phyloP scores from a whole-genome alignment of 2,797 vertebrate species.

The Amblyopsis hoosieri region DNA sequence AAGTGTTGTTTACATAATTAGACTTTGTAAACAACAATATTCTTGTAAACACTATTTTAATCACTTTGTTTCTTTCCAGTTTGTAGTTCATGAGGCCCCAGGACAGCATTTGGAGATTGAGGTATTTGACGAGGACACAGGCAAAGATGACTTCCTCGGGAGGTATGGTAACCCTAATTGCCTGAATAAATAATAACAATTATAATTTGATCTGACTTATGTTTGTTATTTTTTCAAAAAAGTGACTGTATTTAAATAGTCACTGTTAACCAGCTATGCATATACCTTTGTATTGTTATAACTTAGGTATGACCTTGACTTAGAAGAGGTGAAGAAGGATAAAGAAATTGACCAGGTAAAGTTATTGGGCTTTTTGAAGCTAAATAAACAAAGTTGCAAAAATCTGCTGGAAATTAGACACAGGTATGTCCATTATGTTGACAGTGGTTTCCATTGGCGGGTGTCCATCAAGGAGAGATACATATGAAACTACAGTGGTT shows the following conservation, averaged over 20 bases:
- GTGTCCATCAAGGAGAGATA: conserved; percentile 77
- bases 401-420: too few species aligned
- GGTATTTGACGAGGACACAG: conserved; percentile 90
- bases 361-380: neutral
- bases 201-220: too few species aligned
- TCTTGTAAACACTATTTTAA: too few species aligned
- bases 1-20: too few species aligned
- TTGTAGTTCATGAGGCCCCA: conserved; percentile 92
- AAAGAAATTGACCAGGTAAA: conserved; percentile 88
- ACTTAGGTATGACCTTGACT: conserved; percentile 84
- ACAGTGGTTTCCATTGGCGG: conserved; percentile 89
- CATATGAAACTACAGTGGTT: conserved; percentile 91
- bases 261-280: too few species aligned
- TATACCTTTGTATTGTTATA: conserved; percentile 4
- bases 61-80: conserved; percentile 62
- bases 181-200: too few species aligned
- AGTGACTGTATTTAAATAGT: too few species aligned
- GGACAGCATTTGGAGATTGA: conserved; percentile 95
- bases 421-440: too few species aligned
- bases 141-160: conserved; percentile 95
- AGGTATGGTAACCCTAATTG: conserved; percentile 65
- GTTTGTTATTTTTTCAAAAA: too few species aligned
- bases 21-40: too few species aligned
- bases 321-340: conserved; percentile 86
- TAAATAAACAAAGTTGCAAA: too few species aligned